Evolutionary conservation across 2,113 vertebrate genomes (phyloP).

Genomic region (Grantiella picta): DNA sequence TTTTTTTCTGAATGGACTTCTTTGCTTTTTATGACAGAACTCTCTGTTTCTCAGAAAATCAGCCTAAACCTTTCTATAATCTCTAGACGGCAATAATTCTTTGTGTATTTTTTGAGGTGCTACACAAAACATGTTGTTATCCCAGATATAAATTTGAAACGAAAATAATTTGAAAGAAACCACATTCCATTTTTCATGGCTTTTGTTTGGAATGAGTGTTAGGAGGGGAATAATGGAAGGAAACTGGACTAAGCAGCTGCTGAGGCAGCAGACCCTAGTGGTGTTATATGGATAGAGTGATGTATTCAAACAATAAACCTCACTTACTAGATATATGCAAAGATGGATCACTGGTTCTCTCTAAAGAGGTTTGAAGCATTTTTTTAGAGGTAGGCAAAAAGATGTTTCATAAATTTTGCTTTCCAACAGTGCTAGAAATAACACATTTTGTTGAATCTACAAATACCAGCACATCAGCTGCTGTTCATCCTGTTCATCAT

Average conservation of each 20-base stretch:
- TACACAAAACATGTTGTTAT: not conserved
- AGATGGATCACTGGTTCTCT: not conserved
- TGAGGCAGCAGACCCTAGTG: not conserved
- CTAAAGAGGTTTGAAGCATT: not conserved
- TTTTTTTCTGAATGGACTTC: not conserved
- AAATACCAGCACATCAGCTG: not conserved
- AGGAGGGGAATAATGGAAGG: not conserved
- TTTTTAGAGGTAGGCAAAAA: not conserved
- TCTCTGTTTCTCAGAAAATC: not conserved
- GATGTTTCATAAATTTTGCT: not conserved
- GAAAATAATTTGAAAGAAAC: not conserved
- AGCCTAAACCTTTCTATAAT: not conserved
- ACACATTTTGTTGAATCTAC: not conserved
- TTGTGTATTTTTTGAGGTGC: not conserved
- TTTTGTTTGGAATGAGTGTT: not conserved
- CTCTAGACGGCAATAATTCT: not conserved
- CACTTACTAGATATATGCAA: not conserved
- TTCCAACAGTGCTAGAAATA: not conserved
- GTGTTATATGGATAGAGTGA: not conserved
- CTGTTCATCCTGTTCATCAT: not conserved
- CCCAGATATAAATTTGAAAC: not conserved
- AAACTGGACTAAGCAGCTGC: not conserved
- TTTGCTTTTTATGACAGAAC: not conserved
- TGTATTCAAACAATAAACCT: not conserved
- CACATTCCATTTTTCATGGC: not conserved